Evolutionary conservation across 1,140 invertebrate species (phyloP), one percentile per base, ranked within the genome.

Genomic region (Drosophila kanapiae): DNA sequence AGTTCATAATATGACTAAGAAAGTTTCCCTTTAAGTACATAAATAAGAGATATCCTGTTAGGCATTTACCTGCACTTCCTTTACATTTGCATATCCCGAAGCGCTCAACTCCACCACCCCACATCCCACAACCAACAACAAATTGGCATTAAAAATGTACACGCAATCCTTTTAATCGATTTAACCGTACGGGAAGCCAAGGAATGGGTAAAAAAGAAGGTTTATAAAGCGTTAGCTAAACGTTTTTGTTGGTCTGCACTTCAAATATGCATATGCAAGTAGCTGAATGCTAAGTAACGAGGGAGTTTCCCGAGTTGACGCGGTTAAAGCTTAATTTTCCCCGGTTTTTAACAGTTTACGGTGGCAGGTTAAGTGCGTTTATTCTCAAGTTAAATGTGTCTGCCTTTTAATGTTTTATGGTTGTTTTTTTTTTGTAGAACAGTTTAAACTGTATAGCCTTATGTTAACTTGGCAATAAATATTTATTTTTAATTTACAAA

Each of bases 151-250:
- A 58, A 85, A 85, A 78, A 74, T 85, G 59, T 81, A 61, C 74
- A 77, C 59, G 81, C 82, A 81, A 78, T 78, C 63, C 68, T 69
- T 78, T 81, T 82, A 82, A 85, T 82, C 68, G 78, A 78, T 86
- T 81, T 53, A 86, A 57, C 9, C 56, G 60, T 72, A 37, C 51
- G 11, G 29, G 13, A 42, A 77, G 65, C 35, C 56, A 38, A 10
- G 13, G 40, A 37, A 72, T 31, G 51, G 18, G 29, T 14, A 8
- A 42, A 38, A 18, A 7, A 33, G 23, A 13, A 23, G 40, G 40
- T 27, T 59, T 60, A 18, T 33, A 45, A 80, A 49, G n/a, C 40
- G 80, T 59, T 68, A 37, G 53, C 56, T 71, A 76, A 80, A 67
- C 56, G 48, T 40, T 84, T 77, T 59, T 60, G 56, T 65, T 51